Percentiles rank a stretch among this genome's conserved stretches.
Evolutionary conservation across 2,797 vertebrate genomes (phyloP).

Genomic region (Bradypodion ventrale): DNA sequence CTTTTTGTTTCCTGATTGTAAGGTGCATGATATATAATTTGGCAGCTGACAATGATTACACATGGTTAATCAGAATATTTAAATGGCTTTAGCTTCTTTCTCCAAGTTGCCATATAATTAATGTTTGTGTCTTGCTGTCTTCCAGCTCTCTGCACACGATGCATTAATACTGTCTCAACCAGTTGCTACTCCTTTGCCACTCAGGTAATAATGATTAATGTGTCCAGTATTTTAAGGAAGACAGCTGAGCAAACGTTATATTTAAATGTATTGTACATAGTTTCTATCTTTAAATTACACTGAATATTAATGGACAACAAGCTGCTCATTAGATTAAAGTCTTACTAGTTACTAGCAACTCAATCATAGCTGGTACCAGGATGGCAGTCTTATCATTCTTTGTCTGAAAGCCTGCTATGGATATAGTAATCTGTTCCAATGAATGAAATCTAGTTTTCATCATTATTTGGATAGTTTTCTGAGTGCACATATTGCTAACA

Average conservation of each 20-base stretch:
- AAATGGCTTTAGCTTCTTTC: slow-evolving; percentile 25
- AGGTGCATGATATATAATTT: fast-evolving
- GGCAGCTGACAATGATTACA: not conserved
- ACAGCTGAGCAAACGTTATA: slow-evolving; percentile 3
- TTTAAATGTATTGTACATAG: not conserved
- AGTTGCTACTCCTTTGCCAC: slow-evolving; percentile 93
- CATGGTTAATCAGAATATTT: slow-evolving; percentile 46
- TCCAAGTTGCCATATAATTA: slow-evolving; percentile 24
- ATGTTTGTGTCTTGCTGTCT: slow-evolving; percentile 51
- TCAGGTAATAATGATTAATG: slow-evolving; percentile 83
- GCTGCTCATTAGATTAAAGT: not conserved
- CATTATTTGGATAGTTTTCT: not conserved
- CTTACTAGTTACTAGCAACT: not conserved
- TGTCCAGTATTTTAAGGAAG: slow-evolving; percentile 4
- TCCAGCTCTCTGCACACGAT: slow-evolving; percentile 92
- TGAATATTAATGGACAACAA: not conserved
- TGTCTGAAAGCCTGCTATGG: not conserved
- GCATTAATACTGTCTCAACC: slow-evolving; percentile 93
- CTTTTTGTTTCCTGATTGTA: not conserved
- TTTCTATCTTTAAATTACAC: not conserved
- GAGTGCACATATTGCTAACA: not conserved
- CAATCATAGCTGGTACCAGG: not conserved
- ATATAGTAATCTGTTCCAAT: not conserved
- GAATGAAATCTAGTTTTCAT: not conserved
- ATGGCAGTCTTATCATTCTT: not conserved